Base-by-base conservation (phyloP, 2,888 invertebrate genomes). In the Mongoloraphidia duomilia region DNA sequence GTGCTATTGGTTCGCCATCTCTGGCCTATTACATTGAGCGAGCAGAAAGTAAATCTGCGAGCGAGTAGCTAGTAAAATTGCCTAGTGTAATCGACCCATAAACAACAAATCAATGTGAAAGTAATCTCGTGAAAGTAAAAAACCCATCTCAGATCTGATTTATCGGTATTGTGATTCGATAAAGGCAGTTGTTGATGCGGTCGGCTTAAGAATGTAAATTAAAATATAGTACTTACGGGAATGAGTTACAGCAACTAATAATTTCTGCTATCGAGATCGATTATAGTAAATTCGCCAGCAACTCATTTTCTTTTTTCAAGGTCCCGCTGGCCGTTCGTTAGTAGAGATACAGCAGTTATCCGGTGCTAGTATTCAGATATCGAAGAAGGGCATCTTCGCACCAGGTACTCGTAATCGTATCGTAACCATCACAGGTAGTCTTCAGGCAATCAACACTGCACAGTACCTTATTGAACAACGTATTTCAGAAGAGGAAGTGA, bases 321-420 rank as follows among this genome's bases (percentile, higher is more conserved):
- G 88, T 66, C 94, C 93, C 59, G 94, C 92, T 66, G 96, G 95
- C 57, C 86, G 92, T 72, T 88, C 92, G 70, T 80, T 96, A 67
- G 88, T 93, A 64, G 95, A 96, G 78, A 91, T 96, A 72, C 95
- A 95, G 76, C 91, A 93, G 75, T 80, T 86, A 74, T 93, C 92
- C 66, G 93, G 94, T 70, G 93, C 95, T 71, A 93, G 88, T 76
- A 93, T 96, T 72, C 94, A 95, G 77, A 95, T 96, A 74, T 93
- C 93, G 60, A 95, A 95, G 80, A 95, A 95, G 76, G 94, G 94
- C 69, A 90, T 89, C 65, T 95, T 91, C 77, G 90, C 92, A 63
- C 94, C 95, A 58, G 94, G 94, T 71, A 95, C 94, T 59, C 84
- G 93, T 70, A 94, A 95, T 77, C 86, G 95, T 66, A 90, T 94